Percentiles rank a stretch among this genome's conserved stretches.
phyloP scores from a whole-genome alignment of 1,140 invertebrate species.

The Diprion similis region DNA sequence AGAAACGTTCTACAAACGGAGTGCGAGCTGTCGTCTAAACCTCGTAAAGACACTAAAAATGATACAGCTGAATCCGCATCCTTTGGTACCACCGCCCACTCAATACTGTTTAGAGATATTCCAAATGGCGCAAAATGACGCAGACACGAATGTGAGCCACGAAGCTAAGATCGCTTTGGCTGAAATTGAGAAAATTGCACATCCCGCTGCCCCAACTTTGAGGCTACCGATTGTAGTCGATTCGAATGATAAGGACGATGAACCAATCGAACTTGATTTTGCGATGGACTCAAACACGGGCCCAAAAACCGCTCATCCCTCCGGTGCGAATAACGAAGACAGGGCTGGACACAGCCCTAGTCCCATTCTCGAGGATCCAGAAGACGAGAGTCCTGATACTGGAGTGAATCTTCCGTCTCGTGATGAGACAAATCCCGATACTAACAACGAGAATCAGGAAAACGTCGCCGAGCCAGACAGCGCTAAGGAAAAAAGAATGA shows the following conservation, averaged over 20 bases:
- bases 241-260: background rate
- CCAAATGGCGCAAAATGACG: conserved; percentile 42
- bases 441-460: no score
- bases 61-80: conserved; percentile 44
- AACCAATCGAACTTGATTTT: background rate
- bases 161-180: conserved; percentile 39
- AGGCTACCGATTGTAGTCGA: conserved; percentile 23
- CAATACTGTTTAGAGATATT: conserved; percentile 46
- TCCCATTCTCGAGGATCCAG: no score
- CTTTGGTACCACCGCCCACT: conserved; percentile 33
- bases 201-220: conserved; percentile 44
- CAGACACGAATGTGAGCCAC: conserved; percentile 33
- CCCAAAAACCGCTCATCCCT: no score
- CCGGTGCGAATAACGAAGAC: no score
- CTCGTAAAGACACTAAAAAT: conserved; percentile 40
- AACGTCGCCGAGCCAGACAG: background rate
- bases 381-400: no score
- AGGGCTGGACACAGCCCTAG: no score
- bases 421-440: no score
- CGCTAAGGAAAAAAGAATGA: background rate
- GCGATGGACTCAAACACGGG: background rate
- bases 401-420: no score
- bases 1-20: conserved; percentile 37
- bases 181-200: conserved; percentile 48
- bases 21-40: conserved; percentile 41